Percentiles rank a stretch among this genome's conserved stretches.
Conservation (phyloP, 2,113 vertebrate species). For the Crotophaga sulcirostris region DNA sequence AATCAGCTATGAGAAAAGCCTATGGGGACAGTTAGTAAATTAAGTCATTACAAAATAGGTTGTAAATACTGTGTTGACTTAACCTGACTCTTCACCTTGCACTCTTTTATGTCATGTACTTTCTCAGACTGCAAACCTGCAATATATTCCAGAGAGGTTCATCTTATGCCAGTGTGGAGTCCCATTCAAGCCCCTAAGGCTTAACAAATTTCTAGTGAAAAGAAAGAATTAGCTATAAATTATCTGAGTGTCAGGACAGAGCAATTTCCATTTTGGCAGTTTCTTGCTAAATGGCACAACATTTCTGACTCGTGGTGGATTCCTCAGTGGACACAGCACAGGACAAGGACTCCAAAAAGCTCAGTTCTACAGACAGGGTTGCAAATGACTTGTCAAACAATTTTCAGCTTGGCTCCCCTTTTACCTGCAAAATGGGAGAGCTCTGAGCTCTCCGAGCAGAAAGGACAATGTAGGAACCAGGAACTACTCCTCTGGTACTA, state of each 20-base stretch:
- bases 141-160: neutral
- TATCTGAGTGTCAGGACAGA: neutral
- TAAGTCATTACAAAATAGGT: slow-evolving; percentile 8
- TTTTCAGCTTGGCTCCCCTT: neutral
- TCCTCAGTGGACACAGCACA: accelerated
- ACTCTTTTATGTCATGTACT: neutral
- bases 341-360: neutral
- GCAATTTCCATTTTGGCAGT: neutral
- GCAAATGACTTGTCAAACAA: neutral
- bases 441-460: neutral
- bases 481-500: neutral
- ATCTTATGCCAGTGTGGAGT: neutral
- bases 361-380: neutral
- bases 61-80: slow-evolving; percentile 17
- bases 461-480: neutral
- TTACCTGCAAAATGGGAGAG: neutral
- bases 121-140: neutral
- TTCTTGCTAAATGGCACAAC: neutral
- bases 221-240: slow-evolving; percentile 7
- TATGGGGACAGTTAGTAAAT: slow-evolving; percentile 21
- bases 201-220: neutral
- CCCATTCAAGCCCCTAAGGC: neutral
- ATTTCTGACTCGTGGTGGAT: neutral
- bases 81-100: neutral
- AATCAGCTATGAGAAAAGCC: neutral